phyloP scores from a whole-genome alignment of 2,797 vertebrate genomes.

The Poeciliopsis paucimaculata region DNA sequence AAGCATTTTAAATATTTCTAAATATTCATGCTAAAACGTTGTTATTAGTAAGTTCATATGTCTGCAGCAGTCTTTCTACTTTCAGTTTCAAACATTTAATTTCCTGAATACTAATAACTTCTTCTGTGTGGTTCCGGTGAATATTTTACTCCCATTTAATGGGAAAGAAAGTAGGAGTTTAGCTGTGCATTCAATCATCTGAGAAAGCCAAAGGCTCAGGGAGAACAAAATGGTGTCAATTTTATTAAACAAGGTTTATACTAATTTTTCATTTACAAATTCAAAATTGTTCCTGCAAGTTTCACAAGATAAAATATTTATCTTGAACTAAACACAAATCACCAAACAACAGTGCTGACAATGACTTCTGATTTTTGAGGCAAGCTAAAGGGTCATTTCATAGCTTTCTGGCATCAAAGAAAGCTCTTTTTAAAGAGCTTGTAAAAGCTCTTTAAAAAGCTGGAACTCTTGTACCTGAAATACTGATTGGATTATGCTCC shows the following conservation, averaged over 20 bases:
- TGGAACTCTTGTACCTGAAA: neutral
- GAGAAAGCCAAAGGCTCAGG: neutral
- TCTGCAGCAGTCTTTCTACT: neutral
- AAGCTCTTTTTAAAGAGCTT: too few species aligned
- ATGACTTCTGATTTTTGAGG: neutral
- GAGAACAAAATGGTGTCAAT: neutral
- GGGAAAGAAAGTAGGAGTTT: neutral
- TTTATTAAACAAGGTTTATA: neutral
- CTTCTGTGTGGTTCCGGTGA: neutral
- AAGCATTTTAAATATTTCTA: neutral
- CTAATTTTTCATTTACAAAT: neutral
- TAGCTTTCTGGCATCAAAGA: neutral
- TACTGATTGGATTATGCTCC: neutral
- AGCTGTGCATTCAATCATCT: neutral
- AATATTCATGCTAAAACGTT: neutral
- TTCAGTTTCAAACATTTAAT: constrained; percentile 1
- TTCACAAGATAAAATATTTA: neutral
- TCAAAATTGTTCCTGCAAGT: neutral
- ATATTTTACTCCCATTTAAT: neutral
- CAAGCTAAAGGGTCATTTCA: neutral
- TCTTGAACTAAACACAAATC: neutral
- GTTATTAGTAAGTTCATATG: neutral
- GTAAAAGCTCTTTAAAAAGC: neutral
- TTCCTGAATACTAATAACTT: neutral
- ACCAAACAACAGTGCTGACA: neutral